Conservation (phyloP, 2,888 invertebrate genomes). For the Nipponacmea schrenckii region DNA sequence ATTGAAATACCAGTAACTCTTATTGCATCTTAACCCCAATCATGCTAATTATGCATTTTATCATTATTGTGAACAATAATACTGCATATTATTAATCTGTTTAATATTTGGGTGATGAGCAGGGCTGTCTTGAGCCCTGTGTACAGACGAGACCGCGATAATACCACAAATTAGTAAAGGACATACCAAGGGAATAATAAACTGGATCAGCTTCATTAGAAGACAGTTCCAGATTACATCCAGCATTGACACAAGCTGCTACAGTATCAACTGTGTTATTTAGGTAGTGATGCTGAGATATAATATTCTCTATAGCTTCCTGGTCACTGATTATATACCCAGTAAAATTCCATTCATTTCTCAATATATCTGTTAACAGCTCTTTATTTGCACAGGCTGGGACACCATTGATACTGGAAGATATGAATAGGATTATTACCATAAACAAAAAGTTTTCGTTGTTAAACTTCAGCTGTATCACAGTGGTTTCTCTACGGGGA, state of each 20-base stretch:
- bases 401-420: constrained; percentile 54
- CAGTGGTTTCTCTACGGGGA: too few relatives aligned
- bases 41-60: too few relatives aligned
- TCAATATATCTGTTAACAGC: constrained; percentile 52
- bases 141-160: too few relatives aligned
- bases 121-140: too few relatives aligned
- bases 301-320: constrained; percentile 54
- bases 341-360: constrained; percentile 54
- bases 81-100: too few relatives aligned
- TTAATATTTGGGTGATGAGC: too few relatives aligned
- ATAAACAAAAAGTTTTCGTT: neutral
- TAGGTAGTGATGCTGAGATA: constrained; percentile 44
- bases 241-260: constrained; percentile 47
- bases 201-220: constrained; percentile 16
- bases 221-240: constrained; percentile 49
- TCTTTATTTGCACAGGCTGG: constrained; percentile 57
- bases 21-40: too few relatives aligned
- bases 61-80: too few relatives aligned
- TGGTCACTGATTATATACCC: constrained; percentile 62
- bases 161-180: too few relatives aligned
- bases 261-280: constrained; percentile 45
- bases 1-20: too few relatives aligned
- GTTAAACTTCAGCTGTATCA: too few relatives aligned
- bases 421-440: neutral
- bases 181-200: constrained; percentile 21